phyloP scores from a whole-genome alignment of 2,888 invertebrate species.

The Tiliacea citrago region DNA sequence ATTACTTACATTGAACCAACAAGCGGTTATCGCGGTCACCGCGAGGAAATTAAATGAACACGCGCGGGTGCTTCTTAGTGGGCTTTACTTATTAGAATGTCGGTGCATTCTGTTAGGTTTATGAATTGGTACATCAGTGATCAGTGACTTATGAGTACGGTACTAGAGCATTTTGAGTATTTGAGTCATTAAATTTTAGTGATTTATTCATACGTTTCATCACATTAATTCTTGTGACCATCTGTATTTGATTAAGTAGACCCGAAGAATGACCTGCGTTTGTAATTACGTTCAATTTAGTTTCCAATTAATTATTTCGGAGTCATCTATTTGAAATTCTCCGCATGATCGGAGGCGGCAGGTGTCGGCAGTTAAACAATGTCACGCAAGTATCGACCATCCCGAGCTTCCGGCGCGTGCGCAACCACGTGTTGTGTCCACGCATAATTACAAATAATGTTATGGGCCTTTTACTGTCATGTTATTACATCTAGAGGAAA shows the following conservation, averaged over 20 bases:
- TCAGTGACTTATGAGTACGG: neutral
- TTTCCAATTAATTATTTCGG: slow-evolving; percentile 62
- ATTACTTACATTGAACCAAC: slow-evolving; percentile 84
- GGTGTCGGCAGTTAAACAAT: slow-evolving; percentile 77
- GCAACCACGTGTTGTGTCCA: slow-evolving; percentile 80
- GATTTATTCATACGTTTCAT: neutral
- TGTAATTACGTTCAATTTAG: slow-evolving; percentile 29
- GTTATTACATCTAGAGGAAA: slow-evolving; percentile 73
- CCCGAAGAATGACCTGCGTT: neutral
- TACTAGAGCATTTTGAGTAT: neutral
- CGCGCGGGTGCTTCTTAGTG: slow-evolving; percentile 73
- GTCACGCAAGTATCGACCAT: slow-evolving; percentile 74
- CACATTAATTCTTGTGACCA: neutral
- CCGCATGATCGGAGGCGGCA: slow-evolving; percentile 74
- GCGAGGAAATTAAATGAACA: slow-evolving; percentile 84
- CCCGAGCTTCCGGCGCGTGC: slow-evolving; percentile 82
- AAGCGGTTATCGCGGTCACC: slow-evolving; percentile 82
- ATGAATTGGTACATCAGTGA: slow-evolving; percentile 21
- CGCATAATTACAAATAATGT: slow-evolving; percentile 73
- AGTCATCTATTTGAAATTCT: slow-evolving; percentile 75
- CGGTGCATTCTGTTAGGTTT: slow-evolving; percentile 24
- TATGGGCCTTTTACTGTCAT: slow-evolving; percentile 75
- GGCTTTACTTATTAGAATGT: slow-evolving; percentile 72
- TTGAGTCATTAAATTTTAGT: neutral
- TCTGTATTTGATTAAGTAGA: neutral